phyloP scores from a whole-genome alignment of 2,113 vertebrate species.

The Seriola dumerili region DNA sequence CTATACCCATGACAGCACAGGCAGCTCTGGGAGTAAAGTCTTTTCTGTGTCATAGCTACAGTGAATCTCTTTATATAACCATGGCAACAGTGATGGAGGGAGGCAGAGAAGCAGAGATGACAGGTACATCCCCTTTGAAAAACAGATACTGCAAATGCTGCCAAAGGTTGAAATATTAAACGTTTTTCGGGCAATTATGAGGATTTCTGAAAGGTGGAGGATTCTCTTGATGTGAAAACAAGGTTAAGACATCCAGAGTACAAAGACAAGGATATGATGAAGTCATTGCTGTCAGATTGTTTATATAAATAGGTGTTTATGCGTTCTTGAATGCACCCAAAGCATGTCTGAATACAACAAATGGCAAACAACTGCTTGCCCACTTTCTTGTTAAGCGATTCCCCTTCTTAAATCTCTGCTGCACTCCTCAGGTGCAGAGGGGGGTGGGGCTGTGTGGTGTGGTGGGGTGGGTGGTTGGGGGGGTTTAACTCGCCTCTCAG shows the following conservation, averaged over 20 bases:
- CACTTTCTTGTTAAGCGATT: neutral
- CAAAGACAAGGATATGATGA: neutral
- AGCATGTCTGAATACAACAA: neutral
- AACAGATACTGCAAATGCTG: constrained; percentile 10
- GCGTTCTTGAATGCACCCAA: neutral
- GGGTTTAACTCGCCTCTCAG: neutral
- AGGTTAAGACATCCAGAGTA: constrained; percentile 3
- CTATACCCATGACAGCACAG: constrained; percentile 15
- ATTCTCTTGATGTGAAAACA: constrained; percentile 21
- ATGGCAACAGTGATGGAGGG: constrained; percentile 62
- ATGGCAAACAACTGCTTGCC: neutral
- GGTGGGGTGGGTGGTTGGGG: neutral
- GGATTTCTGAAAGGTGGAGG: constrained; percentile 55
- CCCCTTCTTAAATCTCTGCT: neutral
- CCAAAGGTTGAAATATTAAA: constrained; percentile 57
- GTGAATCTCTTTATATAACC: constrained; percentile 62
- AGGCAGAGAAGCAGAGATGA: constrained; percentile 32
- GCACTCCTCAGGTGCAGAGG: neutral
- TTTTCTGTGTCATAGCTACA: constrained; percentile 55
- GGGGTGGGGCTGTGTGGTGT: no score
- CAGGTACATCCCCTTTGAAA: constrained; percentile 51
- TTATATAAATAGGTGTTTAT: neutral
- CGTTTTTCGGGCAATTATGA: constrained; percentile 28
- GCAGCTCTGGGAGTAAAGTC: constrained; percentile 45
- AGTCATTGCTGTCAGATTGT: constrained; percentile 2